These are phyloP conservation scores for Mystacornis crossleyi DNA, from an alignment of 2,113 vertebrate species.

Conservation along the genomic window DNA sequence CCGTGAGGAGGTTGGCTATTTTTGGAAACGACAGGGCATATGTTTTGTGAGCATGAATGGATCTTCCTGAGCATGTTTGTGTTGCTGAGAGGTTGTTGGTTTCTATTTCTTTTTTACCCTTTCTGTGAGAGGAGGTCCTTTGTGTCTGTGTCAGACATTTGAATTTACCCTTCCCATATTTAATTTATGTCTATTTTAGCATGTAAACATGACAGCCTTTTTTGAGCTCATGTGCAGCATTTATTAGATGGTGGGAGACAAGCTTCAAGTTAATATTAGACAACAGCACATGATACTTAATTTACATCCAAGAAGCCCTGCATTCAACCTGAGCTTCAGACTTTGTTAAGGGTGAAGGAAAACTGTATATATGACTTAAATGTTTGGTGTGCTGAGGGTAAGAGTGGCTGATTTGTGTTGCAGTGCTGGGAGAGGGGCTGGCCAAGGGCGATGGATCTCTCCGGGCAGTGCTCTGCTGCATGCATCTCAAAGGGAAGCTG, in stretches of 20 bases:
- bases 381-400: neutral
- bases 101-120: neutral
- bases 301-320: neutral
- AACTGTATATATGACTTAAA: neutral
- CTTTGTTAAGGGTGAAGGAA: neutral
- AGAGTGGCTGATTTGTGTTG: slow-evolving; percentile 52
- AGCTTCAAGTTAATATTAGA: neutral
- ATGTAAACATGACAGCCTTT: neutral
- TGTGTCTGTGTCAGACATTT: slow-evolving; percentile 19
- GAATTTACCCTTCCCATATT: neutral
- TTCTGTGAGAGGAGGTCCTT: slow-evolving; percentile 44
- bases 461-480: slow-evolving; percentile 87
- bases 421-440: slow-evolving; percentile 92
- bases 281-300: neutral
- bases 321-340: neutral
- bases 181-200: slow-evolving; percentile 31
- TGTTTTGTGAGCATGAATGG: slow-evolving; percentile 61
- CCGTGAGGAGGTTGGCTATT: slow-evolving; percentile 45
- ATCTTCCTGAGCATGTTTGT: slow-evolving; percentile 67
- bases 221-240: neutral
- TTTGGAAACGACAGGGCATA: slow-evolving; percentile 51
- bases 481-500: slow-evolving; percentile 95
- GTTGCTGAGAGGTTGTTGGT: slow-evolving; percentile 23
- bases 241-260: neutral
- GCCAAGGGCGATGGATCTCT: slow-evolving; percentile 87